phyloP scores from a whole-genome alignment of 2,888 invertebrate genomes.

The Cremastinae sp. region DNA sequence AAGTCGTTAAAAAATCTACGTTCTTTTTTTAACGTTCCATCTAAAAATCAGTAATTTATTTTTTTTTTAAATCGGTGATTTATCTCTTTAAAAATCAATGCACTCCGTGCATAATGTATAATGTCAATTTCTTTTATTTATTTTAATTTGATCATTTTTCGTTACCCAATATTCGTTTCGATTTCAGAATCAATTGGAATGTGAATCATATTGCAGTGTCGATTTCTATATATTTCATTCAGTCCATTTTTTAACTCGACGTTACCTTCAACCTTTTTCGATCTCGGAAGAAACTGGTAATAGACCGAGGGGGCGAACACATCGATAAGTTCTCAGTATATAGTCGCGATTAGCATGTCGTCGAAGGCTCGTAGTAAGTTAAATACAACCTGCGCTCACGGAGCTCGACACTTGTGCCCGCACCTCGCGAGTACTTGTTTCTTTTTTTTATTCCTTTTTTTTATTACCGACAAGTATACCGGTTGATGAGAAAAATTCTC shows the following conservation, averaged over 20 bases:
- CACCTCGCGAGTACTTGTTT: constrained; percentile 8
- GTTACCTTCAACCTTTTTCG: constrained; percentile 37
- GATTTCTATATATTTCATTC: no score
- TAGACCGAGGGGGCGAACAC: constrained; percentile 17
- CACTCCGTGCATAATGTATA: no score
- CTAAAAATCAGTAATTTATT: no score
- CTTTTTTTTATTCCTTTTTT: neutral
- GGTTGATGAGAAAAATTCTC: constrained; percentile 32
- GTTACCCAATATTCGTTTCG: no score
- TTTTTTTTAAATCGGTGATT: no score
- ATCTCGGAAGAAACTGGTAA: constrained; percentile 12
- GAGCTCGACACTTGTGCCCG: constrained; percentile 30
- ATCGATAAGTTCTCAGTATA: constrained; percentile 36
- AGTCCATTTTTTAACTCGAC: neutral
- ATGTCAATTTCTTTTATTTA: no score
- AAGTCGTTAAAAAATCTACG: no score
- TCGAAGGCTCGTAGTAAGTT: constrained; percentile 6
- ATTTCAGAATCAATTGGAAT: no score
- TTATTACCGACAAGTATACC: constrained; percentile 11
- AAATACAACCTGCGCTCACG: constrained; percentile 10
- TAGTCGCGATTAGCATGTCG: constrained; percentile 37
- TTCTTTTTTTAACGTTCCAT: no score
- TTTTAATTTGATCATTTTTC: no score
- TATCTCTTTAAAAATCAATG: no score
- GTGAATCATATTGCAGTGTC: no score